These are phyloP conservation scores for Clarias platycephalus DNA, from an alignment of 2,797 vertebrate genomes.

Conservation along the genomic window DNA sequence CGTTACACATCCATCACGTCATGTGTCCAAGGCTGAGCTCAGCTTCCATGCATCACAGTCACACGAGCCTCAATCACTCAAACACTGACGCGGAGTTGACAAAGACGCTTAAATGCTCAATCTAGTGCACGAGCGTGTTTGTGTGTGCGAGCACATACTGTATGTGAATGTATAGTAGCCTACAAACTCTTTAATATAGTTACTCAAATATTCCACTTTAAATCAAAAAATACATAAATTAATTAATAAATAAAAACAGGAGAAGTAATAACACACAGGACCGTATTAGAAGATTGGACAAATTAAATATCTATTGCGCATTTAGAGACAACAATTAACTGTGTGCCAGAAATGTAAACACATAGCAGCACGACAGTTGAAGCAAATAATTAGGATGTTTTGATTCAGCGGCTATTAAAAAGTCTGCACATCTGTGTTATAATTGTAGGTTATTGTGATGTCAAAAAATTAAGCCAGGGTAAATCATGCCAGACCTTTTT, in stretches of 20 bases:
- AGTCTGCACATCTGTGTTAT: neutral
- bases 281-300: neutral
- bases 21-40: conserved; percentile 30
- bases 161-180: neutral
- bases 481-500: neutral
- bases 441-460: neutral
- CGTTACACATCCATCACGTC: conserved; percentile 45
- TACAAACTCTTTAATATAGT: neutral
- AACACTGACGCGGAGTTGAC: conserved; percentile 2
- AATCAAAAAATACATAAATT: neutral
- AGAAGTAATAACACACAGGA: neutral
- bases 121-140: neutral
- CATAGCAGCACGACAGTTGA: neutral
- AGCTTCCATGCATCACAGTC: conserved; percentile 41
- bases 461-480: neutral
- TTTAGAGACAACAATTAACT: neutral
- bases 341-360: neutral
- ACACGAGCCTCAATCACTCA: conserved; percentile 42
- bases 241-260: neutral
- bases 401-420: neutral
- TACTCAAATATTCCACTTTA: neutral
- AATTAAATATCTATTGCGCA: neutral
- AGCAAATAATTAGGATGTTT: neutral
- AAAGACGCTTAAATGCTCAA: neutral
- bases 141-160: neutral